Evolutionary conservation across 2,888 invertebrate genomes (phyloP), one percentile per base, ranked within the genome.

Genomic region (Thysanoteuthis rhombus): DNA sequence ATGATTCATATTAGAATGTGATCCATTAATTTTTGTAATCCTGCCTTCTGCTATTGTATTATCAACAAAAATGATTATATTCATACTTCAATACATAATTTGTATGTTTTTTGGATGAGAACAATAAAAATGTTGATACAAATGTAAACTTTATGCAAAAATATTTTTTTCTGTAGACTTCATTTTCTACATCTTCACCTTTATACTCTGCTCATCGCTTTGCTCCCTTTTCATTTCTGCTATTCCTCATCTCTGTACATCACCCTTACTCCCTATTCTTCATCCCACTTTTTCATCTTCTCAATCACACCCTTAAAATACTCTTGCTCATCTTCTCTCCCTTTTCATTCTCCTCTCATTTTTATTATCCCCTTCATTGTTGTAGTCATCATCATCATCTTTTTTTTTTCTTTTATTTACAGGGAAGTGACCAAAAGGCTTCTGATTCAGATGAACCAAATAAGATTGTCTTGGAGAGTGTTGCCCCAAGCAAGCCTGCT

Each of bases 371-470:
- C n/a, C n/a, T 16, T 75, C n/a, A 19, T 42, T 45, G 16, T 16
- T 19, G 16, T 1, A 42, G 6, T 5, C 52, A 25, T 32, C n/a
- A 1, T 75, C 19, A 1, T 75, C 10, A 3, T n/a, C 36, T 36
- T 75, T 12, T 12, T 75, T 10, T 2, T 19, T 75, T 93, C 42
- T 38, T 45, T 40, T 52, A 22, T 93, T 38, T 93, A n/a, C 92
- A 90, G 93, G 58, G 93, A 38, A 89, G 75, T 75, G 93, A 94
- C 40, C 39, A 58, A 90, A 93, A 93, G 38, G 93, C 75, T 92
- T 94, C 93, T 38, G 95, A 95, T 93, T 95, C 95, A 10, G 93
- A 94, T 38, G 95, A 94, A 19, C 94, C 94, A 42, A 94, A 94
- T 10, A 90, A 90, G 19, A 93, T 94, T 90, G 93, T 94, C n/a